Percentiles rank a stretch among this genome's conserved stretches.
Conservation (phyloP, 2,113 vertebrate species). For the Cichladusa arquata region DNA sequence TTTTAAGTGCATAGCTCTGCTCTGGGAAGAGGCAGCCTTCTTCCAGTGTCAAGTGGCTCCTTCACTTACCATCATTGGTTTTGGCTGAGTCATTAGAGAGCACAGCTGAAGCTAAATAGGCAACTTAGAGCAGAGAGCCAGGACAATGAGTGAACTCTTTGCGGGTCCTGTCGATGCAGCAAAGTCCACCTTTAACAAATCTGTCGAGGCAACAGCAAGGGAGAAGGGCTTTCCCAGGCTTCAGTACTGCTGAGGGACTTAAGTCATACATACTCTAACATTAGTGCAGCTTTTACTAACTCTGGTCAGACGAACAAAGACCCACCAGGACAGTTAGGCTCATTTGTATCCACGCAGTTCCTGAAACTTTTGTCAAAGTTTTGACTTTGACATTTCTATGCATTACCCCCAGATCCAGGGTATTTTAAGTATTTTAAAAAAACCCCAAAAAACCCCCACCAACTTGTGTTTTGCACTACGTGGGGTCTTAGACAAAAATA, state of each 20-base stretch:
- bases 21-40: not conserved
- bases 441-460: not conserved
- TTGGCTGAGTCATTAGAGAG: not conserved
- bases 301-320: not conserved
- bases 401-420: not conserved
- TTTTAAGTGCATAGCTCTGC: not conserved
- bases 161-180: rapidly evolving
- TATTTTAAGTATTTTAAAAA: not conserved
- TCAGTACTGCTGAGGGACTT: not conserved
- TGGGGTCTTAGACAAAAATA: not conserved
- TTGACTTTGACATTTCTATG: not conserved
- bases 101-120: not conserved
- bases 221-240: not conserved
- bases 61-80: not conserved
- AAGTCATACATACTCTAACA: not conserved
- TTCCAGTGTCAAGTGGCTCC: not conserved
- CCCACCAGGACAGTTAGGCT: not conserved
- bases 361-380: not conserved
- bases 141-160: not conserved
- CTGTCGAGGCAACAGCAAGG: not conserved
- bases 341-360: not conserved
- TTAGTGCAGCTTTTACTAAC: not conserved
- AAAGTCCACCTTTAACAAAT: not conserved
- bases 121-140: not conserved
- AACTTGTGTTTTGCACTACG: not conserved